Evolutionary conservation across 2,797 vertebrate species (phyloP).

Genomic region (Denticeps clupeoides): DNA sequence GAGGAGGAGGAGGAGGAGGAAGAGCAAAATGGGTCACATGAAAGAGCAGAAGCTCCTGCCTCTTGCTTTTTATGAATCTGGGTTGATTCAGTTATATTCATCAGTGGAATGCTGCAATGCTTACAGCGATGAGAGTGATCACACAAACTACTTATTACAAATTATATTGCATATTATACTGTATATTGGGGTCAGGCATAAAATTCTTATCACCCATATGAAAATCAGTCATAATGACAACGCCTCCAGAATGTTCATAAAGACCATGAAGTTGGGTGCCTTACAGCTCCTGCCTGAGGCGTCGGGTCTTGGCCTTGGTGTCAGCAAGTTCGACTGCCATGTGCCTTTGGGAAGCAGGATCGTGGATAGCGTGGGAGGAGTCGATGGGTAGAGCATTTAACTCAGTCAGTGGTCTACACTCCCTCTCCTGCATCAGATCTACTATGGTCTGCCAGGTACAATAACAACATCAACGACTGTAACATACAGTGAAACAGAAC

Average conservation of each 20-base stretch:
- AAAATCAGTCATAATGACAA: no score
- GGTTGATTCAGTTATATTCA: no score
- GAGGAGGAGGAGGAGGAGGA: background rate
- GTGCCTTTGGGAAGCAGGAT: conserved; percentile 71
- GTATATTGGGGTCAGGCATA: no score
- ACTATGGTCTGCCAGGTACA: conserved; percentile 77
- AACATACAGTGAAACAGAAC: no score
- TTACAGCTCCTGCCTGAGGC: conserved; percentile 86
- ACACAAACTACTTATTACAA: no score
- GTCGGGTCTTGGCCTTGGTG: conserved; percentile 82
- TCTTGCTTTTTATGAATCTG: no score
- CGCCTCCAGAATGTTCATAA: no score
- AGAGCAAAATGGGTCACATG: background rate
- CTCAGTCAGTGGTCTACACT: conserved; percentile 59
- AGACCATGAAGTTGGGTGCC: conserved; percentile 38
- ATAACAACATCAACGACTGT: no score
- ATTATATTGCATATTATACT: no score
- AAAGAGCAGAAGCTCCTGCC: background rate
- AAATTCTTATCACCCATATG: no score
- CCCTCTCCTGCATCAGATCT: conserved; percentile 79
- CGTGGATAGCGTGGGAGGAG: conserved; percentile 49
- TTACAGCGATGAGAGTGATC: no score
- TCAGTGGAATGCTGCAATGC: no score
- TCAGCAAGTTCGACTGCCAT: conserved; percentile 83
- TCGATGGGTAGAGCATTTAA: conserved; percentile 54